phyloP scores from a whole-genome alignment of 1,140 invertebrate genomes.

The Cylas formicarius region DNA sequence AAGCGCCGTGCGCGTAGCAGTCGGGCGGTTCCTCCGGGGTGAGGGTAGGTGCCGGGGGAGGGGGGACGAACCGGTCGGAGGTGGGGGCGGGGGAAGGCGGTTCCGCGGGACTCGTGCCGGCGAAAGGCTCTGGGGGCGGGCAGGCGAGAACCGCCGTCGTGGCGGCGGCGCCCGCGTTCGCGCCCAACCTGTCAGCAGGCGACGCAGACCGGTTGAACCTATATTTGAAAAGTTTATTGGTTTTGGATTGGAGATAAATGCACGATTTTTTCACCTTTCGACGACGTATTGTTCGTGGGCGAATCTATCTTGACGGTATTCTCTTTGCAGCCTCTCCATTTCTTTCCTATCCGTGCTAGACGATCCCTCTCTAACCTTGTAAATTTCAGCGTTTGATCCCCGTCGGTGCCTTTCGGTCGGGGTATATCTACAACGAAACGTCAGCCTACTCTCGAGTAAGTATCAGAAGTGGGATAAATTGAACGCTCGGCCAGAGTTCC shows the following conservation, averaged over 20 bases:
- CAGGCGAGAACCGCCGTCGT: constrained; percentile 19
- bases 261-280: constrained; percentile 17
- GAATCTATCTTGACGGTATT: constrained; percentile 21
- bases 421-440: constrained; percentile 18
- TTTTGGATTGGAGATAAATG: too few relatives aligned
- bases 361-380: constrained; percentile 35
- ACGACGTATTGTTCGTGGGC: constrained; percentile 25
- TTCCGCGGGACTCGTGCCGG: constrained; percentile 26
- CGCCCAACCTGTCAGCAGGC: too few relatives aligned
- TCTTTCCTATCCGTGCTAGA: constrained; percentile 29
- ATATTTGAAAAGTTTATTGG: too few relatives aligned
- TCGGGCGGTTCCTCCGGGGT: constrained; percentile 35
- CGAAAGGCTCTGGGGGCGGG: constrained; percentile 13
- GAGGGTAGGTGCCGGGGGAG: constrained; percentile 39
- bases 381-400: constrained; percentile 31
- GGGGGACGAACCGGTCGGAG: constrained; percentile 39
- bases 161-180: too few relatives aligned
- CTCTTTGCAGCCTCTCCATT: constrained; percentile 24
- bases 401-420: constrained; percentile 29
- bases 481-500: too few relatives aligned
- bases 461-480: not conserved
- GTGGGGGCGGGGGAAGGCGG: constrained; percentile 42
- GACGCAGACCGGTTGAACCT: too few relatives aligned
- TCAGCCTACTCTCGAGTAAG: too few relatives aligned
- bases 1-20: constrained; percentile 37